phyloP scores from a whole-genome alignment of 1,140 invertebrate genomes.

The Stegodyphus dumicola region DNA sequence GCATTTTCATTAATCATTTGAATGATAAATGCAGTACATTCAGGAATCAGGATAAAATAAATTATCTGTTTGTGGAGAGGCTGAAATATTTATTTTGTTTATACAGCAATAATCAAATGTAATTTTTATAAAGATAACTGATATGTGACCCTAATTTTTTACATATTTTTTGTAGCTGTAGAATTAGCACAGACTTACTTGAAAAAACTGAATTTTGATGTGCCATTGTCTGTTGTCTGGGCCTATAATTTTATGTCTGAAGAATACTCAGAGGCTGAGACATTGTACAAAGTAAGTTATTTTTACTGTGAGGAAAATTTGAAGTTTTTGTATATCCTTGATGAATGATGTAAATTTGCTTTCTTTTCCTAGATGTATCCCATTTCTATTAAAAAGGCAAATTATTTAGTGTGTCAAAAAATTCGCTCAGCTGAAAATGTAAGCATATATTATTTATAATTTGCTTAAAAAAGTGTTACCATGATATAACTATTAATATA shows the following conservation, averaged over 20 bases:
- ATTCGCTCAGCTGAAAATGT: slow-evolving; percentile 35
- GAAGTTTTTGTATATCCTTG: background rate
- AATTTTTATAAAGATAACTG: no score
- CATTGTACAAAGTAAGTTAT: slow-evolving; percentile 14
- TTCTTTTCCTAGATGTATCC: slow-evolving; percentile 10
- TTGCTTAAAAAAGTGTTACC: background rate
- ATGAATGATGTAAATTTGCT: background rate
- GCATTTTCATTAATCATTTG: no score
- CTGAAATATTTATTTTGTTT: no score
- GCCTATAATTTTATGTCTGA: slow-evolving; percentile 32
- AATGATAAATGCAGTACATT: no score
- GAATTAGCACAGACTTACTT: slow-evolving; percentile 13
- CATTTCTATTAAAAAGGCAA: slow-evolving; percentile 6
- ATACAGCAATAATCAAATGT: no score
- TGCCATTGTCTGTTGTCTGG: slow-evolving; percentile 38
- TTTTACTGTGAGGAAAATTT: background rate
- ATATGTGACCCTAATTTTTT: no score
- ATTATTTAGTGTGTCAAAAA: slow-evolving; percentile 25
- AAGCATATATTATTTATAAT: background rate
- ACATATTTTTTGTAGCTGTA: background rate
- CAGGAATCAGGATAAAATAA: no score
- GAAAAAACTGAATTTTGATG: slow-evolving; percentile 18
- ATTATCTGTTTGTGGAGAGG: no score
- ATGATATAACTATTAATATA: background rate
- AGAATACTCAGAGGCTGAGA: slow-evolving; percentile 25